Base-by-base conservation (phyloP, 2,797 vertebrate genomes). In the Adelosebastes latens region DNA sequence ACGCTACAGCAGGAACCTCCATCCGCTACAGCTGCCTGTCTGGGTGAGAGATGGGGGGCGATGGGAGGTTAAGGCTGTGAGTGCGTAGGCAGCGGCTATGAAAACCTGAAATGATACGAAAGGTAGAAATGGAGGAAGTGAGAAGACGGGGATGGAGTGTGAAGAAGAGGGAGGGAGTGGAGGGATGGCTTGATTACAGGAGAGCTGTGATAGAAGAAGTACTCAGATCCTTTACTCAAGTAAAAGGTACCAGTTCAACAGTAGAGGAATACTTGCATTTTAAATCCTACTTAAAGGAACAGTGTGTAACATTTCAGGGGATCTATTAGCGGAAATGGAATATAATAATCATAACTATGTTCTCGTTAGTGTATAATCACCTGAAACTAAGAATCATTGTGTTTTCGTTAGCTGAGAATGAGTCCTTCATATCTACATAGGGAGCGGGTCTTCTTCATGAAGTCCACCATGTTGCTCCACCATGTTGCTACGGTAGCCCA, bases 11-110 rank as follows among this genome's bases (percentile, higher is more conserved):
- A 18, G 95, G 90, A 79, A 89, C 92, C 3, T 90, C 88, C 77
- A 91, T 97, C 82, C 89, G 59, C 79, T 97, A 96, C 91, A 93
- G 91, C 81, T 96, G 96, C 92, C 82, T 91, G 80, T 92, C 91
- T 67, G 96, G 96, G 96, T 97, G 81, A 96, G 95, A 72, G 27
- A 74, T 8, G 64, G 31, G 18, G 32, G 12, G 1, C 53, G 24
- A 56, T 25, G 64, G 29, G 42, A 42, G 64, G 71, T 74, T 65
- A 71, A 56, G 55, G 74, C 42, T 85, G 75, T 12, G 61, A 79
- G 25, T 67, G 87, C 5, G 88, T 73, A 82, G 75, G 85, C 39
- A 52, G 80, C 25, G 52, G 74, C 72, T 74, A 66, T 74, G 80
- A 80, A 69, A 89, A 86, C 69, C 79, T 76, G 76, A 86, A 89